Evolutionary conservation across 2,113 vertebrate species (phyloP), one percentile per base, ranked within the genome.

Genomic region (Hirundichthys speculiger): DNA sequence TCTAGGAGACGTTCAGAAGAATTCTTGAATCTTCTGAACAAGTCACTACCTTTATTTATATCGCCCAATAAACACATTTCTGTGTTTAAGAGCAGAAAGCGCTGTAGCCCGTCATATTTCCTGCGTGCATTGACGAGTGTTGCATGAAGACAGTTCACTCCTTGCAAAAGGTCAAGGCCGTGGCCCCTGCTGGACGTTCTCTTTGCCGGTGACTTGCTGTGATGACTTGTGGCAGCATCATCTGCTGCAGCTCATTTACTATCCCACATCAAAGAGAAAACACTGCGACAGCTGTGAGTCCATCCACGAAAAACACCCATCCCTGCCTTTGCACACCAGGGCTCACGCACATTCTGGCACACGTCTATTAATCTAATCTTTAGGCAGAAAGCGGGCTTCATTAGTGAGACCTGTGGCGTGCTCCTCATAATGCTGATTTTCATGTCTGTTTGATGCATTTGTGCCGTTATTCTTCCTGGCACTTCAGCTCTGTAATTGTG

Each of bases 231-330:
- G 82, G 85, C 76, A 69, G 53, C 53, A 50, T 88, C 77, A 85
- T 81, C 83, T 69, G 68, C 77, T 59, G 66, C 69, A 56, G 69
- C 83, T 86, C 67, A 79, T 86, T 90, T 86, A 79, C 78, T 69
- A 69, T 71, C 71, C 27, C 2, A 64, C 77, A 79, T 91, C 88
- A 90, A 89, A 89, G 80, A 63, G 60, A 73, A 73, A 86, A 64
- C 74, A 57, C 63, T 71, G 34, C 42, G 51, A 56, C 78, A 81
- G 65, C 74, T 75, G 74, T 71, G 53, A 43, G 68, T 73, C 74
- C 75, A 61, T 84, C 72, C 68, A 79, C 51, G 55, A 67, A 70
- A 72, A 77, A 74, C 82, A 67, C 48, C 54, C 82, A 12, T 81
- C 62, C 76, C 75, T 55, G 27, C 64, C 16, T 50, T 47, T 53